Conservation (phyloP, 2,888 invertebrate genomes). For the Chloroclystis v-ata region DNA sequence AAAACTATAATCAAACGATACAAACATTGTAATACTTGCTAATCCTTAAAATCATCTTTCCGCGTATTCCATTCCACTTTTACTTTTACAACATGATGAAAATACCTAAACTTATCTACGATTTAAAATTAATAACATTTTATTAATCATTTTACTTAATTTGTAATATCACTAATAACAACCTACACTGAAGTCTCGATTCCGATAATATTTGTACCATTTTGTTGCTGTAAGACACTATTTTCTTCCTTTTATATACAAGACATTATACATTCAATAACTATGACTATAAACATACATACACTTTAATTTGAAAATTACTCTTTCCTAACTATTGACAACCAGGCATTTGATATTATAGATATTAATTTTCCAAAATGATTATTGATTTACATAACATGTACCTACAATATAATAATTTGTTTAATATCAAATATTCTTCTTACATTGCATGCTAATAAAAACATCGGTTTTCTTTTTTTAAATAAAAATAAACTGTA, state of each 20-base stretch:
- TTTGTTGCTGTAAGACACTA: neutral
- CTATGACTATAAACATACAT: too few species aligned
- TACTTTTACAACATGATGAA: slow-evolving; percentile 66
- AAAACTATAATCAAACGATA: slow-evolving; percentile 26
- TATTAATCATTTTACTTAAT: slow-evolving; percentile 62
- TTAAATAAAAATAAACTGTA: too few species aligned
- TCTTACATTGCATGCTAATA: too few species aligned
- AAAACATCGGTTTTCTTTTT: too few species aligned
- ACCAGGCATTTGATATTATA: too few species aligned
- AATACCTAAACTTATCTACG: slow-evolving; percentile 70
- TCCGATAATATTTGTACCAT: slow-evolving; percentile 38
- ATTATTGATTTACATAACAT: too few species aligned
- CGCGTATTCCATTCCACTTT: slow-evolving; percentile 36
- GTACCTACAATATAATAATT: too few species aligned
- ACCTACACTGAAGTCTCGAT: slow-evolving; percentile 70
- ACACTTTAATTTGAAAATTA: too few species aligned
- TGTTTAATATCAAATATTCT: too few species aligned
- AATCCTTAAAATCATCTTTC: slow-evolving; percentile 40
- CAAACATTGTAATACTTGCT: slow-evolving; percentile 51
- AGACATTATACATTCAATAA: too few species aligned
- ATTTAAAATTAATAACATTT: slow-evolving; percentile 73
- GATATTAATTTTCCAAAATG: too few species aligned
- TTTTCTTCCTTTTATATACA: neutral
- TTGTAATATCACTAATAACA: slow-evolving; percentile 76
- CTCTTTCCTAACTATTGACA: too few species aligned